These are phyloP conservation scores for Chauna torquata DNA, from an alignment of 2,113 vertebrate genomes.

Conservation along the genomic window DNA sequence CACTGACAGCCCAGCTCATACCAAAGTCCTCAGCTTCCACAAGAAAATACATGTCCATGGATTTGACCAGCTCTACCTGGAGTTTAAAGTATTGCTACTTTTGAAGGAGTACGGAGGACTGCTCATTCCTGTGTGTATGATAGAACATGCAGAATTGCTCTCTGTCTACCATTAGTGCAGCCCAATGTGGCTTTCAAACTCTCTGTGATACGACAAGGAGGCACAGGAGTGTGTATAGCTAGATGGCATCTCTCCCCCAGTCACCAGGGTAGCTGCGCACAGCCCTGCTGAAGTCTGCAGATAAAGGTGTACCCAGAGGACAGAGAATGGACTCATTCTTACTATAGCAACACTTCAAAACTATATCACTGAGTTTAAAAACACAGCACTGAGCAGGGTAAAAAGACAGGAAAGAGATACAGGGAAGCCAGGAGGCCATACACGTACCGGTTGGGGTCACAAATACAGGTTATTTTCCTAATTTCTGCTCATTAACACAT, in stretches of 20 bases:
- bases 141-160: not conserved
- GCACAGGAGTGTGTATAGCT: not conserved
- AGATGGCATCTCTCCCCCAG: not conserved
- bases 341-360: not conserved
- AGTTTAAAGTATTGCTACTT: not conserved
- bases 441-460: not conserved
- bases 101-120: not conserved
- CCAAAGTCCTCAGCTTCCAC: not conserved
- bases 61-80: not conserved
- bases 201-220: not conserved
- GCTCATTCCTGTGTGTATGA: not conserved
- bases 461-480: not conserved
- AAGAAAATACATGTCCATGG: not conserved
- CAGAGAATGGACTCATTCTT: not conserved
- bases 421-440: not conserved
- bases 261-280: not conserved
- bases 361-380: not conserved
- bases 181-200: not conserved
- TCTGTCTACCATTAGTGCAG: not conserved
- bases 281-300: not conserved
- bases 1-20: not conserved
- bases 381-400: not conserved
- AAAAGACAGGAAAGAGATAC: not conserved
- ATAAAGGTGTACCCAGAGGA: not conserved
- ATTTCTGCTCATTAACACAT: not conserved